Conservation (phyloP, 2,888 invertebrate genomes). For the Gasteruption jaculator region DNA sequence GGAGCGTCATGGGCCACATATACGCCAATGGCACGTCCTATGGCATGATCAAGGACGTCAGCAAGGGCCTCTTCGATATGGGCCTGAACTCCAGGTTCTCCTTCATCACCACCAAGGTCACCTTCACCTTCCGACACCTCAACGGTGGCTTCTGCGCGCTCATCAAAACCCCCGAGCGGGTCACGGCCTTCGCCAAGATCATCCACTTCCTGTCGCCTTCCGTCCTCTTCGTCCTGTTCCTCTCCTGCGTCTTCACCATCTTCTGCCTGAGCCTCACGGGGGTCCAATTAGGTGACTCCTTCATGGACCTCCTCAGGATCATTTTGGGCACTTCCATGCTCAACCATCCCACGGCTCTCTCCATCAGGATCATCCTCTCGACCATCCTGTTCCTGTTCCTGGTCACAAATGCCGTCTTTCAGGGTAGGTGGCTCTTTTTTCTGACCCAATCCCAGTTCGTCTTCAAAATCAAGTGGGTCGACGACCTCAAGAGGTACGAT, state of each 20-base stretch:
- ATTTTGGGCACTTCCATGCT: slow-evolving; percentile 4
- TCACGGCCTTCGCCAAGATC: slow-evolving; percentile 14
- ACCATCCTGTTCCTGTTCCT: slow-evolving; percentile 15
- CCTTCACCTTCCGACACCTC: slow-evolving; percentile 20
- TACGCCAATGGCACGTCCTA: slow-evolving; percentile 7
- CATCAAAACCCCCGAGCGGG: slow-evolving; percentile 12
- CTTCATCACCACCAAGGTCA: slow-evolving; percentile 22
- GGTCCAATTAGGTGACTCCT: background rate
- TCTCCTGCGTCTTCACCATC: background rate
- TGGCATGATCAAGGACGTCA: slow-evolving; percentile 23
- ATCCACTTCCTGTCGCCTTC: slow-evolving; percentile 10
- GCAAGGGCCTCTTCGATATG: slow-evolving; percentile 24
- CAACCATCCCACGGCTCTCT: background rate
- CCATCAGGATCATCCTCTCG: slow-evolving; percentile 14
- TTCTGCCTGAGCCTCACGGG: slow-evolving; percentile 2
- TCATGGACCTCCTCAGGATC: slow-evolving; percentile 14
- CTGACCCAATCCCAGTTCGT: slow-evolving; percentile 4
- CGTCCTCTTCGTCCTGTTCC: slow-evolving; percentile 5
- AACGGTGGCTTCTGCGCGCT: slow-evolving; percentile 16
- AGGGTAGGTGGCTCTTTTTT: slow-evolving; percentile 9
- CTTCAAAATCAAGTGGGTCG: background rate
- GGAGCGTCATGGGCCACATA: slow-evolving; percentile 18
- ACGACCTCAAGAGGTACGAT: background rate
- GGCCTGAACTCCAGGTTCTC: slow-evolving; percentile 24
- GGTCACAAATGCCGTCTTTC: slow-evolving; percentile 12